Evolutionary conservation across 2,113 vertebrate genomes (phyloP).

Genomic region (Odontesthes bonariensis): DNA sequence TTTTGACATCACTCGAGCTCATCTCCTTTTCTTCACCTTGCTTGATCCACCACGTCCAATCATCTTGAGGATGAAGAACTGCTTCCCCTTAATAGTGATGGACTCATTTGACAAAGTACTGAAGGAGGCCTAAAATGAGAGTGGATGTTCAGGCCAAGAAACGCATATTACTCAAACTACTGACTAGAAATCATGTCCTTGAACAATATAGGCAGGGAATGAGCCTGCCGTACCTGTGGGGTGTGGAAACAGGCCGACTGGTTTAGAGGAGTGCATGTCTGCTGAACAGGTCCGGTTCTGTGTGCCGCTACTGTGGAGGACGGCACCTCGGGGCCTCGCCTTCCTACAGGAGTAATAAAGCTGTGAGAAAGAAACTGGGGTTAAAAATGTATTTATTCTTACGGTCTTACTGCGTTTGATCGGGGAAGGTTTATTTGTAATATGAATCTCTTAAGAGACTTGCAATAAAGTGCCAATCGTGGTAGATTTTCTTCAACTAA

Average conservation of each 20-base stretch:
- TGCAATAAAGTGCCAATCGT: too few relatives aligned
- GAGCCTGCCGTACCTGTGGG: conserved; percentile 65
- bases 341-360: conserved; percentile 90
- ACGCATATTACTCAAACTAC: too few relatives aligned
- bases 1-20: not conserved
- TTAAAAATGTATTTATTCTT: not conserved
- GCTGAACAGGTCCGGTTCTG: conserved; percentile 61
- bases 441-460: too few relatives aligned
- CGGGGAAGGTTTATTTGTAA: too few relatives aligned
- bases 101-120: conserved; percentile 85
- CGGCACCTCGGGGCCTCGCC: conserved; percentile 75
- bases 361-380: conserved; percentile 61
- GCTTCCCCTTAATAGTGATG: conserved; percentile 89
- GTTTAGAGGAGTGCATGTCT: conserved; percentile 73
- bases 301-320: conserved; percentile 84
- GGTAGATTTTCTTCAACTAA: too few relatives aligned
- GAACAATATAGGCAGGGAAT: not conserved
- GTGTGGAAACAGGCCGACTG: conserved; percentile 57
- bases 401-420: too few relatives aligned
- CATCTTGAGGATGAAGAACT: conserved; percentile 93
- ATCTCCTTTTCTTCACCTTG: conserved; percentile 84
- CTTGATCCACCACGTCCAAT: conserved; percentile 97
- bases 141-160: not conserved
- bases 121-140: conserved; percentile 80
- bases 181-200: too few relatives aligned